These are phyloP conservation scores for Pongo pygmaeus DNA, from an alignment of 2,113 vertebrate genomes.

Conservation along the genomic window DNA sequence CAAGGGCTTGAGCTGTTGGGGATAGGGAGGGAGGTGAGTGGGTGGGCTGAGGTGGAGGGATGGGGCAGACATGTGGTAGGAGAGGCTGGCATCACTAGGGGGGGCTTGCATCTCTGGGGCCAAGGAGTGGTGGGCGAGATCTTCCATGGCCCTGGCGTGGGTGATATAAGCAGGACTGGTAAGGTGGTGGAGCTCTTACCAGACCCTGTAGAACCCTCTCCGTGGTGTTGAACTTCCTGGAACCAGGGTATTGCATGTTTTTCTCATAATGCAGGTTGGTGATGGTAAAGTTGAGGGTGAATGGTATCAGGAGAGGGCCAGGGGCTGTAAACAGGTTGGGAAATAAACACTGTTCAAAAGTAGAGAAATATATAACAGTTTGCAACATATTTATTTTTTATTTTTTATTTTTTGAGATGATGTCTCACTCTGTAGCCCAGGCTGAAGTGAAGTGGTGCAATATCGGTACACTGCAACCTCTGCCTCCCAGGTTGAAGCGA, in stretches of 20 bases:
- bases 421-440: no score
- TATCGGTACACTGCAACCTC: no score
- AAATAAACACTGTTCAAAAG: neutral
- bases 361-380: neutral
- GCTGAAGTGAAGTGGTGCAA: no score
- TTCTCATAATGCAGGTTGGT: constrained; percentile 73
- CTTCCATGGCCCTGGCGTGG: no score
- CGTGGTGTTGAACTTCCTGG: constrained; percentile 69
- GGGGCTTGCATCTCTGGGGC: neutral
- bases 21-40: neutral
- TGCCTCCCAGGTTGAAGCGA: no score
- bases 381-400: no score
- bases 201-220: constrained; percentile 71
- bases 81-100: neutral
- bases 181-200: constrained; percentile 54
- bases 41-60: no score
- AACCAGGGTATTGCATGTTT: constrained; percentile 63
- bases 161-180: neutral
- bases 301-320: constrained; percentile 13
- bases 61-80: neutral
- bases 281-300: constrained; percentile 80
- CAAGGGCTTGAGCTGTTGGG: constrained; percentile 64
- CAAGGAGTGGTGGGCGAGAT: neutral
- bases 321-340: neutral
- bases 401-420: no score